Conservation (phyloP, 2,888 invertebrate genomes). For the Dasysyrphus tricinctus region DNA sequence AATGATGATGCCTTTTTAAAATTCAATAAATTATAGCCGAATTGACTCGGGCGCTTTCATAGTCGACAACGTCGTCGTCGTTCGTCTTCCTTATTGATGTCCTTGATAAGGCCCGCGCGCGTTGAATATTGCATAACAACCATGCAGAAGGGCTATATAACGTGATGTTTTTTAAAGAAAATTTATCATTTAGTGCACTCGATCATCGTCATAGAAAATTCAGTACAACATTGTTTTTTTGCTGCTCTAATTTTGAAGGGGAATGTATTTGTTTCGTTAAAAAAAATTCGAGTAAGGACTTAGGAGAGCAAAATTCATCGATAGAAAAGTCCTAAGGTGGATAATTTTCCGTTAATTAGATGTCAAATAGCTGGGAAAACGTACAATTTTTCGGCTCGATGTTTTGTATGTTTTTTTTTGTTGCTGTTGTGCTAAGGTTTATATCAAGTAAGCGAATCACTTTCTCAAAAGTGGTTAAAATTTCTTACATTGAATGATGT, state of each 20-base stretch:
- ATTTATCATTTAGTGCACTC: slow-evolving; percentile 71
- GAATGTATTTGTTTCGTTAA: not conserved
- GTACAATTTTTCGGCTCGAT: too few relatives aligned
- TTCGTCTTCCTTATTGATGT: slow-evolving; percentile 19
- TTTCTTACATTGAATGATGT: too few relatives aligned
- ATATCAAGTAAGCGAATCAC: too few relatives aligned
- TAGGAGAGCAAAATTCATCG: too few relatives aligned
- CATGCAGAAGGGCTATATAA: slow-evolving; percentile 27
- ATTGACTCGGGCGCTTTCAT: slow-evolving; percentile 59
- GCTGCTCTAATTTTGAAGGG: not conserved
- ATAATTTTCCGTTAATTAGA: too few relatives aligned
- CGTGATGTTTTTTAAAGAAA: slow-evolving; percentile 11
- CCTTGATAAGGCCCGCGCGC: slow-evolving; percentile 22
- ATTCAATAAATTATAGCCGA: slow-evolving; percentile 73
- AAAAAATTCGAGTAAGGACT: not conserved
- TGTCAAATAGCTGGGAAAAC: too few relatives aligned
- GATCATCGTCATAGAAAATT: slow-evolving; percentile 73
- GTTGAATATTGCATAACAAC: slow-evolving; percentile 55
- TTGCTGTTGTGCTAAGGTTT: too few relatives aligned
- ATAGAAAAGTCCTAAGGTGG: too few relatives aligned
- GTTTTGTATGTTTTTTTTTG: too few relatives aligned
- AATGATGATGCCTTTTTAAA: slow-evolving; percentile 72
- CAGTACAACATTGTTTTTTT: slow-evolving; percentile 17
- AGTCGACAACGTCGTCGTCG: not conserved
- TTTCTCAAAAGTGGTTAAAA: too few relatives aligned